Evolutionary conservation across 2,113 vertebrate genomes (phyloP), one percentile per base, ranked within the genome.

Genomic region (Muntiacus reevesi): DNA sequence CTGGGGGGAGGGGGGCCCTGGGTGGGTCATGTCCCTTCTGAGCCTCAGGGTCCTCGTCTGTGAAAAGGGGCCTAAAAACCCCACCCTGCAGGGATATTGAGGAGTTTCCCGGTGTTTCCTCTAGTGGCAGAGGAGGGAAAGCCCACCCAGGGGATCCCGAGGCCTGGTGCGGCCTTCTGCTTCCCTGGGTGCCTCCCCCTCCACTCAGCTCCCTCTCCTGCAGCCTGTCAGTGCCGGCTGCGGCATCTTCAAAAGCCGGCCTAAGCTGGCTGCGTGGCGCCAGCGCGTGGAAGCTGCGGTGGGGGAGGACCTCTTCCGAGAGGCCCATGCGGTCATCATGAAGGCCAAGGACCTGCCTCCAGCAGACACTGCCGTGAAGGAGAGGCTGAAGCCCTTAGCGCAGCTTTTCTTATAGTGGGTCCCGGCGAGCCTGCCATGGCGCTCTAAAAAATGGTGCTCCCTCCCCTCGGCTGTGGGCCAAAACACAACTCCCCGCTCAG

Each of bases 171-270:
- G 50, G 55, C 36, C 54, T 30, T 30, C 11, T 43, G 21, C 23
- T 60, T 71, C 43, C 74, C 45, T 19, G 3, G 50, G 60, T 27
- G 28, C n/a, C 85, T 0, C 19, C 28, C 3, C 8, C 36, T 92
- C 81, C 4, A 5, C 54, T 10, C 2, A 6, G 4, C 88, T 81
- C 9, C 19, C 36, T 82, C 67, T 88, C 36, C 50, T 30, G 5
- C 81, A 99, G 99, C 99, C 99, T 0, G 50, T 99, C 10, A 99
- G 98, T 8, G 81, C 95, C 1, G 99, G 99, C 6, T 89, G 99
- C 93, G 98, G 98, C 14, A 74, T 99, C 50, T 99, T 99, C 11
- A 98, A 98, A 10, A 98, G 97, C n/a, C 97, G 98, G 5, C 99
- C 99, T 0, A 99, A 98, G 96, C 98, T 99, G 96, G 96, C 28